phyloP scores from a whole-genome alignment of 1,140 invertebrate species.

The Himalopsyche phryganea region DNA sequence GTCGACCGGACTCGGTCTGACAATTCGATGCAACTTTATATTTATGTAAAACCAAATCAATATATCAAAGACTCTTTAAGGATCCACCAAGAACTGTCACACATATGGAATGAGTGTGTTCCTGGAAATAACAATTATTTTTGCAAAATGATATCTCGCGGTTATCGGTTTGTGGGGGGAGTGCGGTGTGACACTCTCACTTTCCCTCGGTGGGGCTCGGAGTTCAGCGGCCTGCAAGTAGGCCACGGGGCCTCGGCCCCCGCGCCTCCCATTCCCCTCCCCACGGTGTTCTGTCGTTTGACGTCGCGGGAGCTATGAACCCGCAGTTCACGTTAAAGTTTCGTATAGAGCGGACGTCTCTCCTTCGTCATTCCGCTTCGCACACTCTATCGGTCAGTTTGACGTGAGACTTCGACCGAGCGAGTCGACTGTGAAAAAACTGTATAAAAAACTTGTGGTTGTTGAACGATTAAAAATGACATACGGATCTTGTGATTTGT shows the following conservation, averaged over 20 bases:
- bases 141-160: neutral
- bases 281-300: conserved; percentile 32
- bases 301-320: conserved; percentile 26
- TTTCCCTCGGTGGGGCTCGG: conserved; percentile 56
- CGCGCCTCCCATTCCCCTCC: conserved; percentile 48
- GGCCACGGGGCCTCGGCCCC: conserved; percentile 60
- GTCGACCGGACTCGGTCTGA: no score
- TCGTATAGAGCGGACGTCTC: conserved; percentile 36
- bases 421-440: conserved; percentile 31
- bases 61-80: no score
- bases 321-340: conserved; percentile 40
- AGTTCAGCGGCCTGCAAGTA: conserved; percentile 60
- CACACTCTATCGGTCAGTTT: conserved; percentile 37
- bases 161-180: conserved; percentile 1
- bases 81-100: no score
- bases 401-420: conserved; percentile 41
- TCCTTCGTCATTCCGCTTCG: neutral
- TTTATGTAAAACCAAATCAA: neutral
- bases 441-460: no score
- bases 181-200: conserved; percentile 52
- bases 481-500: conserved; percentile 17
- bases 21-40: neutral
- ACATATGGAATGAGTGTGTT: no score
- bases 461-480: neutral
- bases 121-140: no score